Percentiles rank a stretch among this genome's conserved stretches.
Conservation (phyloP, 2,113 vertebrate genomes). For the Terrapene triunguis region DNA sequence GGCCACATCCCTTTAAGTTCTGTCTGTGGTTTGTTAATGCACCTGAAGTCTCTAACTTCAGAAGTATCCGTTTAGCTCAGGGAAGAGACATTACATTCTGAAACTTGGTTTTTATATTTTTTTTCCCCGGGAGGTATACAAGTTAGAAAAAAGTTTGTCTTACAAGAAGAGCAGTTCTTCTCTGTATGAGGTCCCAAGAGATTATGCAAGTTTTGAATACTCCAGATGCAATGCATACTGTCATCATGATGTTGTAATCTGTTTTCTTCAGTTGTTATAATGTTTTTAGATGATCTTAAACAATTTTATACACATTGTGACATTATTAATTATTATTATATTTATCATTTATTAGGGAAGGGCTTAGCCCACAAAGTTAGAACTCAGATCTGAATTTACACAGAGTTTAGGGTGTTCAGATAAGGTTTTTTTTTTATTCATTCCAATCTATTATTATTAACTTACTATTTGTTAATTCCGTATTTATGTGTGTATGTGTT, state of each 20-base stretch:
- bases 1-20: background rate
- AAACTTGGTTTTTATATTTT: background rate
- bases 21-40: slow-evolving; percentile 24
- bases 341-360: background rate
- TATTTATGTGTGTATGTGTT: background rate
- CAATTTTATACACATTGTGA: background rate
- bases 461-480: background rate
- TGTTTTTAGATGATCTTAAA: background rate
- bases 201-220: fast-evolving
- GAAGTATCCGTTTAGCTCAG: background rate
- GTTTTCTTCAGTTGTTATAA: background rate
- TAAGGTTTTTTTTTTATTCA: background rate
- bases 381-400: background rate
- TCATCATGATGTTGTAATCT: background rate
- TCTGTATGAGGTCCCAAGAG: background rate
- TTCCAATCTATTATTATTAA: background rate
- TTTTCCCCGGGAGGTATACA: background rate
- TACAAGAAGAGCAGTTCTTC: background rate
- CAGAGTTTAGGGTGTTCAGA: background rate
- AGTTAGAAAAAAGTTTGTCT: background rate
- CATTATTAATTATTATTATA: background rate
- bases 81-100: background rate
- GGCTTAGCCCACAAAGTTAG: background rate
- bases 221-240: background rate
- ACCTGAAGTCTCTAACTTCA: slow-evolving; percentile 3